Evolutionary conservation across 2,113 vertebrate genomes (phyloP).

Genomic region (Cairina moschata): DNA sequence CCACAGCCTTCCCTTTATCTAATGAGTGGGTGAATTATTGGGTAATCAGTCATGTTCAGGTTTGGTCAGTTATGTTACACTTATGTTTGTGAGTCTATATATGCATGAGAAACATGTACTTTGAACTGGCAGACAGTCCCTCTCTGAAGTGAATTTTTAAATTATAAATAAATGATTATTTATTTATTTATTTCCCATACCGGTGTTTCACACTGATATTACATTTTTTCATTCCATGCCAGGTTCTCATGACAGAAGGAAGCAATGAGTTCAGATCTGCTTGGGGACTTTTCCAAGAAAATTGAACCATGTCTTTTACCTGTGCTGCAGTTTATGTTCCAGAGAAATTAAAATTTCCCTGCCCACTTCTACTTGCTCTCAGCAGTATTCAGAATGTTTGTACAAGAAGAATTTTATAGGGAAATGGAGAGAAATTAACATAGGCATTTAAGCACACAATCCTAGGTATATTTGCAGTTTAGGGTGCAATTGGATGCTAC

Average conservation of each 20-base stretch:
- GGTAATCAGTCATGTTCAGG: not conserved
- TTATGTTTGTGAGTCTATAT: not conserved
- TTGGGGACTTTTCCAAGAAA: not conserved
- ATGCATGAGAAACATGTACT: not conserved
- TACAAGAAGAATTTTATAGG: not conserved
- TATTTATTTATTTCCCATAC: not conserved
- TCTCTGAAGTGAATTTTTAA: not conserved
- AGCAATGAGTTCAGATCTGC: not conserved
- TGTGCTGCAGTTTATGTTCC: not conserved
- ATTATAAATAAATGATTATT: not conserved
- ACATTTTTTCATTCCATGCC: constrained; percentile 6
- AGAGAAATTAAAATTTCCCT: not conserved
- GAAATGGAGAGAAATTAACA: not conserved
- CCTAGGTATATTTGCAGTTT: not conserved
- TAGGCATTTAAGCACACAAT: not conserved
- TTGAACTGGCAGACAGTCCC: not conserved
- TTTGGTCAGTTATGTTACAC: not conserved
- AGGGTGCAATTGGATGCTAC: not conserved
- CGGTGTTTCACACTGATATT: not conserved
- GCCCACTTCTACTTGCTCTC: not conserved
- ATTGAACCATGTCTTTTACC: not conserved
- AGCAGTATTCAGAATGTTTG: not conserved
- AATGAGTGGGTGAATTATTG: not conserved
- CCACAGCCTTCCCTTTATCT: not conserved
- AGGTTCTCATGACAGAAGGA: not conserved